Percentiles rank a stretch among this genome's conserved stretches.
Conservation (phyloP, 2,113 vertebrate genomes). For the Pampusana beccarii region DNA sequence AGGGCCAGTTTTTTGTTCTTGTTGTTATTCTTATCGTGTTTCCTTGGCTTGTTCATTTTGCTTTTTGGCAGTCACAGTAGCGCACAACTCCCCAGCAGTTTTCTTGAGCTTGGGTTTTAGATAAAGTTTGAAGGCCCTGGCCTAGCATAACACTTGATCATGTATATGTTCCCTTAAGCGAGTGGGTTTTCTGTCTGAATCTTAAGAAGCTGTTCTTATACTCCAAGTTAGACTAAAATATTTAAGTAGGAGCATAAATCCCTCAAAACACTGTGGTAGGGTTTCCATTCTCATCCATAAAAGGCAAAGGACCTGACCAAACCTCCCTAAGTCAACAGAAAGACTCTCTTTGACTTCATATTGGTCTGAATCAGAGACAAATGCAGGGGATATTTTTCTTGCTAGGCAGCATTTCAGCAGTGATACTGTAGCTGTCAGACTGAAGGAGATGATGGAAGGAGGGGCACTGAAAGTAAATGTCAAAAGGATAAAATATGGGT, state of each 20-base stretch:
- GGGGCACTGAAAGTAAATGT: constrained; percentile 30
- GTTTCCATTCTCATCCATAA: background rate
- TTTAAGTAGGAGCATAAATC: background rate
- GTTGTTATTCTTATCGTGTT: background rate
- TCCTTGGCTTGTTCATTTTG: background rate
- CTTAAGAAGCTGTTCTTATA: background rate
- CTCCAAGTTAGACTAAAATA: background rate
- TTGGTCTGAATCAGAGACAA: background rate
- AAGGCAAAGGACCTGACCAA: background rate
- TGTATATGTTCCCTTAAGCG: background rate
- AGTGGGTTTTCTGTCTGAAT: background rate
- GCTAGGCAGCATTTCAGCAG: background rate
- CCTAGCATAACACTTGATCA: background rate
- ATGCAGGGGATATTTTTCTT: constrained; percentile 10
- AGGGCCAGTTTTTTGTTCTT: background rate
- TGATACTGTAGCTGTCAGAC: background rate
- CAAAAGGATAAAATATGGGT: constrained; percentile 46
- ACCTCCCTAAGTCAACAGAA: background rate
- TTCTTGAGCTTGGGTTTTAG: background rate
- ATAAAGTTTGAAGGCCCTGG: background rate
- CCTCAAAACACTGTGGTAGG: background rate
- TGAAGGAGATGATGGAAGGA: constrained; percentile 1
- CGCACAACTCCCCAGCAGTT: background rate
- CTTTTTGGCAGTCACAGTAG: background rate
- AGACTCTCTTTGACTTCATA: background rate